A percentile compares a stretch with the other conserved stretches of the same genome.
phyloP scores from a whole-genome alignment of 2,888 invertebrate species.

The Amphipyra tragopoginis region DNA sequence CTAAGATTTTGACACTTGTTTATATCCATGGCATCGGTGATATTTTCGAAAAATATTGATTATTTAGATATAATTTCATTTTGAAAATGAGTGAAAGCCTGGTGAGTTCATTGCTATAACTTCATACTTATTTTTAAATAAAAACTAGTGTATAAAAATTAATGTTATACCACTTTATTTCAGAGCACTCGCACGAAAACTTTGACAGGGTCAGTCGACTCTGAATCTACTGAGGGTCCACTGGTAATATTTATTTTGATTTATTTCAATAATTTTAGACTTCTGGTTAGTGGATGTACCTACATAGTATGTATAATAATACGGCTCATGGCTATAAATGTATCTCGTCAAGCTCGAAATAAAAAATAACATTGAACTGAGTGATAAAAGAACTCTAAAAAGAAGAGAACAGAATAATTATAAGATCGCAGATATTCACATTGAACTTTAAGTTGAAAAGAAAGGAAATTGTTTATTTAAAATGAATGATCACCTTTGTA shows the following conservation, averaged over 20 bases:
- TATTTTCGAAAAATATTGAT: conserved; percentile 49
- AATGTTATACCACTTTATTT: conserved; percentile 45
- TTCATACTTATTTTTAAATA: not conserved
- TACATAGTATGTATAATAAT: too few relatives aligned
- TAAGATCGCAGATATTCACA: too few relatives aligned
- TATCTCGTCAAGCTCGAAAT: too few relatives aligned
- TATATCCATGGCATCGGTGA: conserved; percentile 28
- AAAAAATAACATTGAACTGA: too few relatives aligned
- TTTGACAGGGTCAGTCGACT: conserved; percentile 63
- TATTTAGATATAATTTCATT: conserved; percentile 48
- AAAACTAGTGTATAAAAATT: not conserved
- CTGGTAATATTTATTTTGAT: conserved; percentile 58
- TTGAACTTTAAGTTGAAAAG: too few relatives aligned
- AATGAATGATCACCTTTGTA: too few relatives aligned
- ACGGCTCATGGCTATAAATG: too few relatives aligned
- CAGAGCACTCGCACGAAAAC: conserved; percentile 79
- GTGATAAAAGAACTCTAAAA: too few relatives aligned
- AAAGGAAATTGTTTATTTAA: too few relatives aligned
- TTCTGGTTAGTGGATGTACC: too few relatives aligned
- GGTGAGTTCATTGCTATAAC: conserved; percentile 64
- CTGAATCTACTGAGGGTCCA: conserved; percentile 72
- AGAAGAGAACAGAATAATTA: too few relatives aligned
- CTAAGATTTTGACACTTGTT: conserved; percentile 36
- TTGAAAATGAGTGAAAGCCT: conserved; percentile 76
- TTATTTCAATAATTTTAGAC: too few relatives aligned